Evolutionary conservation across 2,888 invertebrate species (phyloP).

Genomic region (Cabera pusaria): DNA sequence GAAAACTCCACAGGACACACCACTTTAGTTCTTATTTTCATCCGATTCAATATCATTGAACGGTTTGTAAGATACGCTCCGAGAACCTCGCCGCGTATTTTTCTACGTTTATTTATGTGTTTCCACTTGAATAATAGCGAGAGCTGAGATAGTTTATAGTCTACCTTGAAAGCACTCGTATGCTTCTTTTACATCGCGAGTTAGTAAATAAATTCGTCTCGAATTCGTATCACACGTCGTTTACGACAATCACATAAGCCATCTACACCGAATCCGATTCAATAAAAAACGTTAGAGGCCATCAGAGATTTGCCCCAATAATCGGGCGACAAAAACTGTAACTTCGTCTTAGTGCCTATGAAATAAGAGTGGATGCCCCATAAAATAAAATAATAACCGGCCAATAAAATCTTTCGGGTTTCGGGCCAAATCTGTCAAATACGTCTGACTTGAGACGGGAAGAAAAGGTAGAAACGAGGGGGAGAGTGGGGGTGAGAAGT

Average conservation of each 20-base stretch:
- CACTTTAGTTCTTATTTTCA: conserved; percentile 70
- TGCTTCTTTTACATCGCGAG: conserved; percentile 16
- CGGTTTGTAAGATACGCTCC: conserved; percentile 50
- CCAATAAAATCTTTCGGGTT: conserved; percentile 75
- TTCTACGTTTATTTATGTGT: conserved; percentile 36
- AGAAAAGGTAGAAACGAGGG: conserved; percentile 52
- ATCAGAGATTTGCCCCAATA: conserved; percentile 70
- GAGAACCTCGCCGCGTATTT: conserved; percentile 39
- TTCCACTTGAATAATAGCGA: conserved; percentile 33
- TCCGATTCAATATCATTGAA: conserved; percentile 67
- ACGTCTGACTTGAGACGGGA: conserved; percentile 50
- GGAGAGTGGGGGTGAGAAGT: conserved; percentile 59
- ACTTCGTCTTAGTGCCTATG: conserved; percentile 70
- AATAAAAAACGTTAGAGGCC: conserved; percentile 69
- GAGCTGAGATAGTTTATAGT: conserved; percentile 34
- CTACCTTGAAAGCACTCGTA: conserved; percentile 26
- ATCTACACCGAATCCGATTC: conserved; percentile 59
- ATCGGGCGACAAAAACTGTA: conserved; percentile 73
- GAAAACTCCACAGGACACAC: conserved; percentile 68
- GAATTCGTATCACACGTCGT: conserved; percentile 48
- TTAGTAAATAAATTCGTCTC: conserved; percentile 37
- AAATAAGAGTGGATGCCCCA: conserved; percentile 78
- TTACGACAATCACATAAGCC: conserved; percentile 58
- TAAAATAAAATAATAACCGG: conserved; percentile 82
- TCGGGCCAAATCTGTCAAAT: conserved; percentile 75